Base-by-base conservation (phyloP, 2,113 vertebrate genomes). In the Toxostoma redivivum region DNA sequence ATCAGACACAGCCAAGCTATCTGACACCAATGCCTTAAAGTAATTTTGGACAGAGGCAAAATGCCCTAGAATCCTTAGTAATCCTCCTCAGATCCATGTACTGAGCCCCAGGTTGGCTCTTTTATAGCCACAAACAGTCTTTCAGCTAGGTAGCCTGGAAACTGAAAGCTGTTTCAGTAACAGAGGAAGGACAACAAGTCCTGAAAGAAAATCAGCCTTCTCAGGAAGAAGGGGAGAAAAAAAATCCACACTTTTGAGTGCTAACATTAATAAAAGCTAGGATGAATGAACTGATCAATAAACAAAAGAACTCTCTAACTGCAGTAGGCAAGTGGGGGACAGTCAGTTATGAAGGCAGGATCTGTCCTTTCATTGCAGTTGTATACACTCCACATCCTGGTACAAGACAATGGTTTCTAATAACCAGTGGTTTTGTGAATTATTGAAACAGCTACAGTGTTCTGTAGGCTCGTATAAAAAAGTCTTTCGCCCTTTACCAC, bases 21-120 rank as follows among this genome's bases (percentile, higher is more conserved):
- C 97, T 97, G 96, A 96, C 93, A 96, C 88, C 96, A 97, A 87
- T 96, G 95, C 96, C 95, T 98, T 97, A 97, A 98, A 97, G 97
- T 98, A 97, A 98, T 98, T 98, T 98, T 97, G 97, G 97, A 97
- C 97, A 97, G 97, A 98, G 96, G 97, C 95, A 97, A 98, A 98
- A 97, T 97, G 96, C 97, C 95, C 92, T 86, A 81, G 97, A 98
- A 98, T 98, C 98, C 98, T 97, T 95, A 97, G 97, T 98, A 98
- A 98, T 98, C 98, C 96, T 42, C 80, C 92, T 97, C 97, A 97
- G 97, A 98, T 98, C 96, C 97, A 88, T 81, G 97, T 95, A 95
- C 97, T 98, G 97, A 98, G 97, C 92, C 33, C 88, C 22, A 21
- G 95, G 95, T 97, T 97, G 97, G 96, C 96, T 97, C 90, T 97